A percentile compares a stretch with the other conserved stretches of the same genome.
Conservation (phyloP, 2,888 invertebrate species). For the Iselma pallidipennis region DNA sequence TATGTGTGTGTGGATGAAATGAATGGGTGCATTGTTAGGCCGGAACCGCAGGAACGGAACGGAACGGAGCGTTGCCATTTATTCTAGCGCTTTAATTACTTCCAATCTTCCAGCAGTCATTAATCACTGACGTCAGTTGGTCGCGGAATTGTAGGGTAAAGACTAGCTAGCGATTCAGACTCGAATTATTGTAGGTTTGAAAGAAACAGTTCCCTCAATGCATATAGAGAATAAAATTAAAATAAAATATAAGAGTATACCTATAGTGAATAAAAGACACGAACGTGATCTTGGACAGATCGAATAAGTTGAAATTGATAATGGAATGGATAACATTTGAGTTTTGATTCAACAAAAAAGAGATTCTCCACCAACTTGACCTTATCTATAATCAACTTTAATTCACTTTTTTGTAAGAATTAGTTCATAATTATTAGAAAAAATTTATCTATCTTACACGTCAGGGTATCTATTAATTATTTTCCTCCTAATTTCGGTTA, state of each 20-base stretch:
- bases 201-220: slow-evolving; percentile 3
- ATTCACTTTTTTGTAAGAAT: background rate
- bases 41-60: slow-evolving; percentile 56
- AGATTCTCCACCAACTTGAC: background rate
- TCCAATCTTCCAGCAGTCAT: slow-evolving; percentile 58
- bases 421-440: background rate
- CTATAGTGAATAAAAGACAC: background rate
- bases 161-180: slow-evolving; percentile 19
- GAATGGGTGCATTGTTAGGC: slow-evolving; percentile 52
- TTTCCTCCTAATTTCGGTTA: too few relatives aligned
- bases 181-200: slow-evolving; percentile 7
- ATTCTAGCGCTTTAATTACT: slow-evolving; percentile 59
- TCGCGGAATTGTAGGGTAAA: slow-evolving; percentile 23
- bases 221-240: background rate
- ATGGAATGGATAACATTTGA: background rate
- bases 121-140: slow-evolving; percentile 51
- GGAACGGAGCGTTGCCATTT: slow-evolving; percentile 56
- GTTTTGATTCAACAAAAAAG: background rate
- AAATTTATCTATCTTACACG: too few relatives aligned
- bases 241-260: too few relatives aligned
- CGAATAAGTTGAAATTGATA: background rate
- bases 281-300: background rate
- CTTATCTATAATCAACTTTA: background rate
- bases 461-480: too few relatives aligned
- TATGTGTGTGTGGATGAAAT: slow-evolving; percentile 42